phyloP scores from a whole-genome alignment of 2,888 invertebrate species.

The Seira sanloemensis region DNA sequence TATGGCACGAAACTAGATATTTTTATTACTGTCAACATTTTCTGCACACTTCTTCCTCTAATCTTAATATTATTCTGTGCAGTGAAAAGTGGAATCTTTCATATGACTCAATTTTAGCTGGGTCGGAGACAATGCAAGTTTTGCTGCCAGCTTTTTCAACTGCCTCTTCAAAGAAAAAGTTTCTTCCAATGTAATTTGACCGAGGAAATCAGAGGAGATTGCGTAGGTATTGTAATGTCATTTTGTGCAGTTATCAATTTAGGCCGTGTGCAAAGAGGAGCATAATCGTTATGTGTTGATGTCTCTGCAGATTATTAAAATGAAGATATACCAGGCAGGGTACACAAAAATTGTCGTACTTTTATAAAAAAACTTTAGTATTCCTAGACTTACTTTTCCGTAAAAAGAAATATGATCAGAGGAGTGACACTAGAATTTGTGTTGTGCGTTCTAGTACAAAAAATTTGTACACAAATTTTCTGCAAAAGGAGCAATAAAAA shows the following conservation, averaged over 20 bases:
- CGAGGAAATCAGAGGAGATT: constrained; percentile 12
- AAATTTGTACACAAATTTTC: neutral
- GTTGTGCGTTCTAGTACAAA: neutral
- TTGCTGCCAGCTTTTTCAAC: neutral
- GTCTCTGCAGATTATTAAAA: no score
- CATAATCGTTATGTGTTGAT: no score
- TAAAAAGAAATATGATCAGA: neutral
- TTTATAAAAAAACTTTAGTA: neutral
- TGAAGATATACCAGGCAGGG: no score
- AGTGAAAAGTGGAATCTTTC: neutral
- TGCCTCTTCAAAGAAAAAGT: neutral
- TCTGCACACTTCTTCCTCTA: constrained; percentile 3
- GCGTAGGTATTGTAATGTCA: neutral
- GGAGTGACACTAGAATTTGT: neutral
- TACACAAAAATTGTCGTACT: neutral
- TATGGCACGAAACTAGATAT: neutral
- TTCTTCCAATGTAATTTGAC: neutral
- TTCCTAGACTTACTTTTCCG: no score
- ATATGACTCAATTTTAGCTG: neutral
- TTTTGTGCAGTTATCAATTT: constrained; percentile 8
- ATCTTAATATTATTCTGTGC: neutral
- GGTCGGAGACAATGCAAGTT: neutral
- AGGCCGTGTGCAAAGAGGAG: no score
- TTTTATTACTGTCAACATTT: constrained; percentile 9
- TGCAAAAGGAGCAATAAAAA: neutral